Base-by-base conservation (phyloP, 2,888 invertebrate species). In the Germaria angustata region DNA sequence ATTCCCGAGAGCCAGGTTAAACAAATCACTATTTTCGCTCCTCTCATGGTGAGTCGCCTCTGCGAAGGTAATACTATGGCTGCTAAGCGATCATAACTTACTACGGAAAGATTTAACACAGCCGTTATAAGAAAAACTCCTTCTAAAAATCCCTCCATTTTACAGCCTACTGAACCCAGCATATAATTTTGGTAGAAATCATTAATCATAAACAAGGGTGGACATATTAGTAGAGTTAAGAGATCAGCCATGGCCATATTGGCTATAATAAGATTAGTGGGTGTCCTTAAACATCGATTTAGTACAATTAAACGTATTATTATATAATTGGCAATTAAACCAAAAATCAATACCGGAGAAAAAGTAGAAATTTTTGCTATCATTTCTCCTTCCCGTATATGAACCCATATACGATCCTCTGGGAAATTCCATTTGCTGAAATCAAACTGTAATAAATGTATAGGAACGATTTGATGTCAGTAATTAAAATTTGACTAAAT, bases 31-130 rank as follows among this genome's bases (percentile, higher is more conserved):
- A 94, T 93, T 34, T 94, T 93, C 0, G 95, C 94, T 2, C 93
- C 93, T 44, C 92, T 92, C 63, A 93, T 93, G 0, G 94, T 94
- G 61, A 96, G 90, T 84, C 95, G 93, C 0, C 94, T 94, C 85
- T 95, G 95, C 86, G 93, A 92, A 0, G 96, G 95, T 75, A 95
- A 90, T 0, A 95, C 95, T 46, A 97, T 96, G 7, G 96, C 96
- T 2, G 96, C 95, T 24, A 97, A 92, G 20, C 97, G 93, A 88
- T 97, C 96, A 87, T 96, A 96, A 63, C 96, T 96, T 0, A 97
- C 95, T 22, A 94, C 93, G 39, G 95, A 94, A 77, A 97, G 92
- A 76, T 95, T 96, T 80, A 95, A 93, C 0, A 97, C 95, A 55
- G 95, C 95, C 2, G 96, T 94, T 65, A 97, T 91, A 1, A 97